These are phyloP conservation scores for Characodon lateralis DNA, from an alignment of 2,797 vertebrate species.

Conservation along the genomic window DNA sequence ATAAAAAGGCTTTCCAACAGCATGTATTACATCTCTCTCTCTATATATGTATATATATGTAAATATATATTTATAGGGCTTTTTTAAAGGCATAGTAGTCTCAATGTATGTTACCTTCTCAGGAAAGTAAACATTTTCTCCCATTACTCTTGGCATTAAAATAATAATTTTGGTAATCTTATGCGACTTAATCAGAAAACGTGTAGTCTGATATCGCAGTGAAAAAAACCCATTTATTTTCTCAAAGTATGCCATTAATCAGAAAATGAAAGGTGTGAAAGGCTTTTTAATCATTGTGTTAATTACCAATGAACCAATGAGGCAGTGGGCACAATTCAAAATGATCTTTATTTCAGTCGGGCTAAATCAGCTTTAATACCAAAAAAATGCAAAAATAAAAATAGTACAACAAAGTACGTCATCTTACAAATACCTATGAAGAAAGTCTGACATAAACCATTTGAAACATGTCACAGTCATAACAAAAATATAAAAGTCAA, in stretches of 20 bases:
- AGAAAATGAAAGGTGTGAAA: neutral
- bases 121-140: no score
- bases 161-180: neutral
- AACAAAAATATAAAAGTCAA: slow-evolving; percentile 83
- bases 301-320: neutral
- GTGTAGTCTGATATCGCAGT: neutral
- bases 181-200: neutral
- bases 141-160: neutral
- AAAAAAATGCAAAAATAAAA: slow-evolving; percentile 81
- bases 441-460: slow-evolving; percentile 76
- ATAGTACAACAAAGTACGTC: slow-evolving; percentile 79
- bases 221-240: neutral
- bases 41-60: no score
- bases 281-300: no score
- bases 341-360: slow-evolving; percentile 75
- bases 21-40: no score
- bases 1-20: no score
- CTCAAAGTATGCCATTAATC: neutral
- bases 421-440: slow-evolving; percentile 80
- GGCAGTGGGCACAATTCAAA: slow-evolving; percentile 35
- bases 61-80: no score
- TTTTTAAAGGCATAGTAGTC: no score
- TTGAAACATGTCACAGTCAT: slow-evolving; percentile 74
- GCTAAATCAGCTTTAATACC: slow-evolving; percentile 77
- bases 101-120: no score